phyloP scores from a whole-genome alignment of 2,888 invertebrate genomes.

The Frankliniella fusca region DNA sequence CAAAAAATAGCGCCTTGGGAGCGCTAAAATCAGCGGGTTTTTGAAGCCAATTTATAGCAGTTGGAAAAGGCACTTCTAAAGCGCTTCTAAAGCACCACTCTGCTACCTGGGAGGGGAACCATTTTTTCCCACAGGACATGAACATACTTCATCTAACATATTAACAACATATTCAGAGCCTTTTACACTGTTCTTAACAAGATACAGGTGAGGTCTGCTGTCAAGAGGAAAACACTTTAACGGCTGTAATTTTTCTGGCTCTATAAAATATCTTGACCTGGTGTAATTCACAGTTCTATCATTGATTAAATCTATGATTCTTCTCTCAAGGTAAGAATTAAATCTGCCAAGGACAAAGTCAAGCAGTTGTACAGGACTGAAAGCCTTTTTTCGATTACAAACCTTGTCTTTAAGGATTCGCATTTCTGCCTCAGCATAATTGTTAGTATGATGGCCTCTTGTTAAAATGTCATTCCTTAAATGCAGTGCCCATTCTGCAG shows the following conservation, averaged over 20 bases:
- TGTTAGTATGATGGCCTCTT: constrained; percentile 15
- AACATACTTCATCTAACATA: background rate
- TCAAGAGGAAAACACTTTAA: background rate
- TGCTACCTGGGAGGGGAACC: no score
- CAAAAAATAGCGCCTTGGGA: no score
- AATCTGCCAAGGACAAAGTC: background rate
- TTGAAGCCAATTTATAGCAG: no score
- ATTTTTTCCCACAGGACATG: background rate
- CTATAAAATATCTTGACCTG: background rate
- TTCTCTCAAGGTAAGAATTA: background rate
- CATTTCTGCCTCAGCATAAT: constrained; percentile 25
- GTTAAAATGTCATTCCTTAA: constrained; percentile 5
- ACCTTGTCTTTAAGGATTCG: constrained; percentile 25
- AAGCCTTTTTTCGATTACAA: background rate
- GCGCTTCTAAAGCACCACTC: no score
- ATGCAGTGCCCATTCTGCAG: constrained; percentile 13
- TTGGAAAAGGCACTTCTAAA: no score
- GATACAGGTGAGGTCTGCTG: background rate
- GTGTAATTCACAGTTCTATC: background rate
- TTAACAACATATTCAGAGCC: background rate
- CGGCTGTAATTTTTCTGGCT: background rate
- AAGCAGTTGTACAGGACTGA: background rate
- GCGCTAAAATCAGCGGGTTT: no score
- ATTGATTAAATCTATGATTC: background rate
- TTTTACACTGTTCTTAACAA: background rate